Percentiles rank a stretch among this genome's conserved stretches.
phyloP scores from a whole-genome alignment of 2,113 vertebrate genomes.

The Cyrtonyx montezumae region DNA sequence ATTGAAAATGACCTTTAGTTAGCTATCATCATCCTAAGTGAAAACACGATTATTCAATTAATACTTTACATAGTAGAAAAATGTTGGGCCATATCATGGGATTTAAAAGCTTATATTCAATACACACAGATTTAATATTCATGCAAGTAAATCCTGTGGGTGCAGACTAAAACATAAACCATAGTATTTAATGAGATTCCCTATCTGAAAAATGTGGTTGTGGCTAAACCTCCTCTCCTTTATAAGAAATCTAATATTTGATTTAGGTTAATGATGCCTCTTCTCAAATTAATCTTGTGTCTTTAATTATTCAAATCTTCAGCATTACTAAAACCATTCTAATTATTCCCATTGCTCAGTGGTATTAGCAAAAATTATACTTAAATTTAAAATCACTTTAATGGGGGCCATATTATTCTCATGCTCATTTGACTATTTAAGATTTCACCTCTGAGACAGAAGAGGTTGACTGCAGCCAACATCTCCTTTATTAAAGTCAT shows the following conservation, averaged over 20 bases:
- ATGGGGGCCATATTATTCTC: constrained; percentile 61
- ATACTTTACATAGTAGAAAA: constrained; percentile 50
- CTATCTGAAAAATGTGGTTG: constrained; percentile 51
- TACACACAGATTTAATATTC: constrained; percentile 65
- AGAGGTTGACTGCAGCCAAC: constrained; percentile 61
- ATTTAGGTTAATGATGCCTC: constrained; percentile 78
- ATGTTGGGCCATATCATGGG: constrained; percentile 17
- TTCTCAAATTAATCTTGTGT: constrained; percentile 76
- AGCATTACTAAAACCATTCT: constrained; percentile 72
- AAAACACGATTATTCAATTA: constrained; percentile 60
- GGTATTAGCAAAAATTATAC: constrained; percentile 76
- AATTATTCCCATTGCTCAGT: constrained; percentile 77
- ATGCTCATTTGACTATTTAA: constrained; percentile 67
- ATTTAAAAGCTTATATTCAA: constrained; percentile 63
- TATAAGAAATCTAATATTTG: constrained; percentile 74
- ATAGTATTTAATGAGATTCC: constrained; percentile 62
- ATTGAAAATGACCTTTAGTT: constrained; percentile 36
- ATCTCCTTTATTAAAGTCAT: constrained; percentile 70
- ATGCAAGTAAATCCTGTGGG: constrained; percentile 67
- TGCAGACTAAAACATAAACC: constrained; percentile 55
- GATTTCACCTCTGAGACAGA: constrained; percentile 72
- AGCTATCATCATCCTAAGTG: constrained; percentile 20
- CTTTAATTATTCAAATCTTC: constrained; percentile 81
- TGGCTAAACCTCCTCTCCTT: constrained; percentile 32
- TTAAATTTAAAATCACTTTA: constrained; percentile 79